A percentile compares a stretch with the other conserved stretches of the same genome.
Evolutionary conservation across 2,888 invertebrate species (phyloP).

Genomic region (Tipula helvola): DNA sequence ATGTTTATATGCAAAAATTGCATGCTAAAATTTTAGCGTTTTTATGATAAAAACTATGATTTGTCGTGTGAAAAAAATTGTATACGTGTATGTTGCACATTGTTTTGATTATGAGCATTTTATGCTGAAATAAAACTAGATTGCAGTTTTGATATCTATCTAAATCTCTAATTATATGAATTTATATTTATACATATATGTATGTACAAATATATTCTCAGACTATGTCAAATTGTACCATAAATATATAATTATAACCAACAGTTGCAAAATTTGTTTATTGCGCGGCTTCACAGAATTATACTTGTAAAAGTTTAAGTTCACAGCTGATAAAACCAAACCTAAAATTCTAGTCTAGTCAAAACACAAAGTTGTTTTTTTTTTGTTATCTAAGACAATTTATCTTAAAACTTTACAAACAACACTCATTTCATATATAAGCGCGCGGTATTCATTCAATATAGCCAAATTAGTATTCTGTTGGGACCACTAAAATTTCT

Average conservation of each 20-base stretch:
- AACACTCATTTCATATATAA: neutral
- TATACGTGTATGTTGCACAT: neutral
- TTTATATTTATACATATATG: neutral
- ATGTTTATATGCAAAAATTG: neutral
- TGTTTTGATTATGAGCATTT: neutral
- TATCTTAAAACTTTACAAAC: neutral
- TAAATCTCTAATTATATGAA: neutral
- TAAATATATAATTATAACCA: neutral
- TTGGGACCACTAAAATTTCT: neutral
- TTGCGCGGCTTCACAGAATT: neutral
- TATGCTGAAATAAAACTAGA: neutral
- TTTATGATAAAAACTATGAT: neutral
- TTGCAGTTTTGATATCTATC: neutral
- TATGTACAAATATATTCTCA: neutral
- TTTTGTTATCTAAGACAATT: neutral
- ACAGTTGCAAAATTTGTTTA: neutral
- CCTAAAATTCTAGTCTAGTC: neutral
- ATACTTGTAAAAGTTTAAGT: neutral
- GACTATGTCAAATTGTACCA: neutral
- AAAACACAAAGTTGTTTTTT: neutral
- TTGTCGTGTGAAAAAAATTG: neutral
- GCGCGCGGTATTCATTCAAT: neutral
- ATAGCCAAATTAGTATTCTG: neutral
- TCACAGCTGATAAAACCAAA: neutral
- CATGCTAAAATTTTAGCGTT: neutral